Conservation (phyloP, 2,888 invertebrate genomes). For the Tromatobia lineatoria region DNA sequence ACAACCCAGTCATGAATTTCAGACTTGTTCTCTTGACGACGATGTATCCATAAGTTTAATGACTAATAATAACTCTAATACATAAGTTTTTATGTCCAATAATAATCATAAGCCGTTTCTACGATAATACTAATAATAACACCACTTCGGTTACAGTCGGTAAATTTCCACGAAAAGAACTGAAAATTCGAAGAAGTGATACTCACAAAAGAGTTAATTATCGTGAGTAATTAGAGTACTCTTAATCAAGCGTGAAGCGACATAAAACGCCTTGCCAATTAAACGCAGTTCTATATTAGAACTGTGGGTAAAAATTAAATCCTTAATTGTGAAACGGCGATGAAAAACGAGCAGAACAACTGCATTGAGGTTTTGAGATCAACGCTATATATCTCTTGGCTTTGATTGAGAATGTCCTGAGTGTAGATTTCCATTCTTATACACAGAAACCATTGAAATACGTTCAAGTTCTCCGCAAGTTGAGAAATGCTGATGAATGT, state of each 20-base stretch:
- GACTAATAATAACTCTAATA: too few species aligned
- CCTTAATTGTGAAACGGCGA: background rate
- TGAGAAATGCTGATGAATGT: conserved; percentile 32
- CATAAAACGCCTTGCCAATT: background rate
- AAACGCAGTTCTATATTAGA: background rate
- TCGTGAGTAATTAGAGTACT: background rate
- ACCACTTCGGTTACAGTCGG: background rate
- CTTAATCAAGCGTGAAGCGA: background rate
- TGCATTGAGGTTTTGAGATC: too few species aligned
- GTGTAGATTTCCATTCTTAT: background rate
- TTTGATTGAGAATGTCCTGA: background rate
- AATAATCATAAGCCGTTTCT: background rate
- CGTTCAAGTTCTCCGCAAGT: background rate
- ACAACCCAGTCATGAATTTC: too few species aligned
- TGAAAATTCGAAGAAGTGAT: background rate
- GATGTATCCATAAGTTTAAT: too few species aligned
- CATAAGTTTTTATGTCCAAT: too few species aligned
- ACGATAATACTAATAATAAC: background rate
- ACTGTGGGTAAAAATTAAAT: conserved; percentile 5
- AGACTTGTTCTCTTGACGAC: too few species aligned
- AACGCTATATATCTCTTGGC: background rate
- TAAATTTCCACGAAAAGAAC: background rate
- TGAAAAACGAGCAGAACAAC: background rate
- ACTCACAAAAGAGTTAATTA: background rate
- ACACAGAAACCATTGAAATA: background rate